Conservation (phyloP, 2,797 vertebrate genomes). For the Rhynchotus rufescens region DNA sequence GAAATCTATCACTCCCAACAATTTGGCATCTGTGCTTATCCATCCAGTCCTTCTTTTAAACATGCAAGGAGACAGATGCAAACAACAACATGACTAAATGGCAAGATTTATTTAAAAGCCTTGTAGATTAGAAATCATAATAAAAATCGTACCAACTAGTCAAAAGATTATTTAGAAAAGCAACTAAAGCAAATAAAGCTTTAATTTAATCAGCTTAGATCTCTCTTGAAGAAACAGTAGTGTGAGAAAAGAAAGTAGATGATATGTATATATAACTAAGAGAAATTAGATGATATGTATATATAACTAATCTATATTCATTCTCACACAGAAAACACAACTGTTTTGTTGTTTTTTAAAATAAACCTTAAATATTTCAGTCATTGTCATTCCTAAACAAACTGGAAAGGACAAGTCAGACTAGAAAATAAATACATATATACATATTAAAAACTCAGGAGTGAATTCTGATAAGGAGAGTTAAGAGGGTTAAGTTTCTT, state of each 20-base stretch:
- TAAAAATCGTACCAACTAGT: background rate
- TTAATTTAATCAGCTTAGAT: background rate
- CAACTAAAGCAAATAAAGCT: constrained; percentile 11
- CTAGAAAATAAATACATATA: background rate
- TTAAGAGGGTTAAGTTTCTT: background rate
- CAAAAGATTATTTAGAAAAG: constrained; percentile 16
- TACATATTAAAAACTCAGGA: background rate
- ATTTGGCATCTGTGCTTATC: constrained; percentile 22
- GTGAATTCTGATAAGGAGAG: background rate
- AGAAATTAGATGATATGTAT: background rate
- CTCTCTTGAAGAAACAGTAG: background rate
- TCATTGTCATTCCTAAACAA: background rate
- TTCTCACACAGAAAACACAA: background rate
- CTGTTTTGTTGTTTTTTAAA: background rate
- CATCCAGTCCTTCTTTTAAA: constrained; percentile 5
- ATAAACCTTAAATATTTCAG: background rate
- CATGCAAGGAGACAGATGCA: constrained; percentile 31
- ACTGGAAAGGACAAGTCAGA: background rate
- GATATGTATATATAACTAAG: background rate
- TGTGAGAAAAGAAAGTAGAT: background rate
- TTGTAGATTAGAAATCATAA: background rate
- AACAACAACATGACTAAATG: constrained; percentile 20
- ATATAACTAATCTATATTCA: background rate
- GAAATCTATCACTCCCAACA: background rate
- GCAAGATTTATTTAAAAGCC: constrained; percentile 6